A percentile compares a stretch with the other conserved stretches of the same genome.
These are phyloP conservation scores for Glyphotaelius pellucidus DNA, from an alignment of 2,888 invertebrate species.

Conservation along the genomic window DNA sequence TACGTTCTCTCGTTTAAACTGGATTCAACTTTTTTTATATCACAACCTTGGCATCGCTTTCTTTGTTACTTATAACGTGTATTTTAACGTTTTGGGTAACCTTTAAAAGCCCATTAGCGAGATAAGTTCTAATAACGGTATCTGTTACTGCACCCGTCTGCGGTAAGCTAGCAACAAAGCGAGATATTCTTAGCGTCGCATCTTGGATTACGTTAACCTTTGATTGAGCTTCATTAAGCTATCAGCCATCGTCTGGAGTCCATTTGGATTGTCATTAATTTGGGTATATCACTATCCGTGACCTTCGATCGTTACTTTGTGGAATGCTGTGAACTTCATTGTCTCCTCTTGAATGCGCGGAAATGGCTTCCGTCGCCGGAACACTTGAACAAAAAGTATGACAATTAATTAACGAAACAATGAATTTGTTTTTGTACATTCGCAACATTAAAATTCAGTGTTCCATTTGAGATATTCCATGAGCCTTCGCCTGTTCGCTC, in stretches of 20 bases:
- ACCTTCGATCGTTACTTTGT: conserved; percentile 28
- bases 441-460: conserved; percentile 39
- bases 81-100: background rate
- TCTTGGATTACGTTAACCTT: background rate
- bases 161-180: too few relatives aligned
- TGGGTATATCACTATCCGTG: conserved; percentile 25
- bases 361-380: conserved; percentile 44
- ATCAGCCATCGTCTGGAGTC: background rate
- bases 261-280: conserved; percentile 9
- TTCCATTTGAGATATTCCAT: conserved; percentile 38
- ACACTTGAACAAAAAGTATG: conserved; percentile 42
- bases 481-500: conserved; percentile 42
- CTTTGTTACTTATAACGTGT: background rate
- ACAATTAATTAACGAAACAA: conserved; percentile 51
- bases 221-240: background rate
- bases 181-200: background rate
- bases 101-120: background rate
- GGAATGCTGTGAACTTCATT: conserved; percentile 49
- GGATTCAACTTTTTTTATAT: background rate
- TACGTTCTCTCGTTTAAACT: background rate
- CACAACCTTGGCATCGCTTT: background rate
- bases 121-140: background rate
- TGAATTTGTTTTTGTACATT: conserved; percentile 42
- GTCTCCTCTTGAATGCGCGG: conserved; percentile 47
- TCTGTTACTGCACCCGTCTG: background rate